Evolutionary conservation across 2,797 vertebrate species (phyloP).

Genomic region (Cuniculus paca): DNA sequence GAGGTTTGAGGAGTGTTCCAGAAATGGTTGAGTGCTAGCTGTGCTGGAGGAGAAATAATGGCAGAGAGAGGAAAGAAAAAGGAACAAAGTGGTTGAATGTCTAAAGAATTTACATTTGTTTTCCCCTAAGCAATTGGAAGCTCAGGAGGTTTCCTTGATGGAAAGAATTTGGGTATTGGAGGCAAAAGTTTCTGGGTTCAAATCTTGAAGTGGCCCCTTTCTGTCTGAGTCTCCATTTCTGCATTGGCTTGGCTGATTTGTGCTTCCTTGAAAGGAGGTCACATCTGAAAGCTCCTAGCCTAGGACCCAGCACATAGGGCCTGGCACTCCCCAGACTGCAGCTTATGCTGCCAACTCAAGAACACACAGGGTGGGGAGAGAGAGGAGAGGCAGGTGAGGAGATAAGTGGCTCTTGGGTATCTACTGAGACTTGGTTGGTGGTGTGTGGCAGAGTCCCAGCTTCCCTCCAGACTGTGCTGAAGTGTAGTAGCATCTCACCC

Average conservation of each 20-base stretch:
- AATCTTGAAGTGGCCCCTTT: not conserved
- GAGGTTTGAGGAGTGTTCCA: not conserved
- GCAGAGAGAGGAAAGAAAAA: not conserved
- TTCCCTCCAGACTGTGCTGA: not conserved
- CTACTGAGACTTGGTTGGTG: rapidly evolving
- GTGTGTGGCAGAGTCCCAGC: rapidly evolving
- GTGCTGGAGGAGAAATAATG: not conserved
- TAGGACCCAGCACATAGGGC: not conserved
- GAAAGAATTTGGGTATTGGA: not conserved
- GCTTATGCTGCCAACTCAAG: rapidly evolving
- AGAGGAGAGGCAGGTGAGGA: not conserved
- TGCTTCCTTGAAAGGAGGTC: not conserved
- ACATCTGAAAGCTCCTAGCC: not conserved
- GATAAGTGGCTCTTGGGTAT: rapidly evolving
- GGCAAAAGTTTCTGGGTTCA: not conserved
- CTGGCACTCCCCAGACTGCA: not conserved
- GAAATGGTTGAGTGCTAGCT: not conserved
- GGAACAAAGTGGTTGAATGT: too few relatives aligned
- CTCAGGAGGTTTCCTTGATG: not conserved
- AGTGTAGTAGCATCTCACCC: not conserved
- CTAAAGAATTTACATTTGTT: not conserved
- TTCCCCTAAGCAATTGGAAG: not conserved
- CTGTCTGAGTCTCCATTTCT: not conserved
- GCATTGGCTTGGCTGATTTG: not conserved
- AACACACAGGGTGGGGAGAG: not conserved